Evolutionary conservation across 1,140 invertebrate species (phyloP), one percentile per base, ranked within the genome.

Genomic region (Hylyphantes graminicola): DNA sequence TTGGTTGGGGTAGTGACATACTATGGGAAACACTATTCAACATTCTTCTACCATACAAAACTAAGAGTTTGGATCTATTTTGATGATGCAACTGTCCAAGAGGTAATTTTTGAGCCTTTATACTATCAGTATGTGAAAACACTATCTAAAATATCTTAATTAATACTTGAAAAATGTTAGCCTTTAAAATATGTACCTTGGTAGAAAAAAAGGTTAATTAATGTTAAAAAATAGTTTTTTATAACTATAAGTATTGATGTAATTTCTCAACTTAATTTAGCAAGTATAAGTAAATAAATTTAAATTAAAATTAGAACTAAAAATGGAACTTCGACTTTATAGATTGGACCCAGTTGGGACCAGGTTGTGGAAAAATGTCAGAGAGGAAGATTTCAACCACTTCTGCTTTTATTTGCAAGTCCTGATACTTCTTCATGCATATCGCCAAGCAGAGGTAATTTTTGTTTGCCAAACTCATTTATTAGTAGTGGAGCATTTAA

Each of bases 1-100:
- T 92, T 98, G 67, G 96, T 98, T 61, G 96, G 96, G 8, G 93
- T 98, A 50, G 96, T 98, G 17, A 97, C 96, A 50, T 98, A 98
- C 89, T 98, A 98, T 88, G 96, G 96, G 67, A 98, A 98, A 91
- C 97, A 98, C 89, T 98, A 98, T 89, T 97, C 96, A 13, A 98
- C 97, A 0, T 98, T 98, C 91, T 97, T 98, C 90, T 98, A 95
- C 89, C 96, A 98, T 89, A 97, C 96, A 0, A 97, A 97, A 90
- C 90, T 97, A 0, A 91, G 93, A 87, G 92, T 96, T 17, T 98
- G 97, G 97, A 97, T 98, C 67, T 98, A 98, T 89, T 98, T 98
- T 88, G 97, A 98, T 89, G 97, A 98, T 89, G 96, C 96, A 7
- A 96, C 95, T 48, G 96, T 98, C 0, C 93, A 96, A 89, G 96